Evolutionary conservation across 1,140 invertebrate species (phyloP).

Genomic region (Scaptomyza graminum): DNA sequence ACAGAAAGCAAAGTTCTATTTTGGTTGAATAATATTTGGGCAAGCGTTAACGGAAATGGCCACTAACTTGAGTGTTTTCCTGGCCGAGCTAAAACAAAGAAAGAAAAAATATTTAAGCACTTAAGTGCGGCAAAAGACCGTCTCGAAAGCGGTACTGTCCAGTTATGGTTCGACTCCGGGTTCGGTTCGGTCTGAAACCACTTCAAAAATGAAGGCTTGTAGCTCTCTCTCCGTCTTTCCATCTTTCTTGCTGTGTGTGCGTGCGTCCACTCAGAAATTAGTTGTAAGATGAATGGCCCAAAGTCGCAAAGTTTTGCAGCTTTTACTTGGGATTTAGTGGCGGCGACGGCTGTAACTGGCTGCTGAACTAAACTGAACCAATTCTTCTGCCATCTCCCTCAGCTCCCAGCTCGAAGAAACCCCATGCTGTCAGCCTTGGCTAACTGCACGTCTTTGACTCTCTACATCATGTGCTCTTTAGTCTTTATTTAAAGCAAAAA

Average conservation of each 20-base stretch:
- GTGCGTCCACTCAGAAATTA: constrained; percentile 80
- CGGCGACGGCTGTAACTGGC: constrained; percentile 52
- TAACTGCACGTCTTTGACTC: constrained; percentile 35
- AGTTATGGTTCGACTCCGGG: neutral
- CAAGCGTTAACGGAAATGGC: constrained; percentile 76
- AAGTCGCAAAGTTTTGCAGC: constrained; percentile 79
- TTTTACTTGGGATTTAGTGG: constrained; percentile 75
- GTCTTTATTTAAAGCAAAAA: constrained; percentile 70
- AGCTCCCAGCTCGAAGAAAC: neutral
- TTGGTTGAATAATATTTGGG: constrained; percentile 76
- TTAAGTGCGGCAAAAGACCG: constrained; percentile 51
- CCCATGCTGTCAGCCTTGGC: neutral
- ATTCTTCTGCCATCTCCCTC: neutral
- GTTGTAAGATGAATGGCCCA: constrained; percentile 76
- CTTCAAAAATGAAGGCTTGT: constrained; percentile 2
- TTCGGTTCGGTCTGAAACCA: neutral
- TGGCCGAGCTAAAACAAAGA: constrained; percentile 61
- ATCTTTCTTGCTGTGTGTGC: constrained; percentile 40
- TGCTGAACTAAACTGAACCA: constrained; percentile 10
- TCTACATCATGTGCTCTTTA: constrained; percentile 46
- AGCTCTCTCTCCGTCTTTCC: neutral
- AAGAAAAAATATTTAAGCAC: constrained; percentile 80
- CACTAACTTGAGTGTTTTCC: constrained; percentile 74
- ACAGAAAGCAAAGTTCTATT: constrained; percentile 57
- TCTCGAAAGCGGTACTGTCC: neutral